Conservation (phyloP, 1,140 invertebrate species). For the Campodea augens region DNA sequence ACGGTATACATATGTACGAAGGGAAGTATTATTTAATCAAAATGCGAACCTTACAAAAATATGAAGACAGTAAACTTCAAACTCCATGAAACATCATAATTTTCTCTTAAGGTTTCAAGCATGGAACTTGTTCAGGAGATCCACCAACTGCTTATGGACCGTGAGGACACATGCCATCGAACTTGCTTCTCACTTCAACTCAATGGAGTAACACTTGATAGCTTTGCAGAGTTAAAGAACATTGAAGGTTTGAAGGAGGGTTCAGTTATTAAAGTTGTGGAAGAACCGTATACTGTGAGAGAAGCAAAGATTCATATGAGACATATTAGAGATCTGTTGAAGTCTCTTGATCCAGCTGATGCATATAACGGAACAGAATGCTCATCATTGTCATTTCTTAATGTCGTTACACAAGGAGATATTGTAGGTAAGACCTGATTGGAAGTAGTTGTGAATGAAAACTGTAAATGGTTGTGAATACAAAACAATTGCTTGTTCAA, state of each 20-base stretch:
- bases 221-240: slow-evolving; percentile 93
- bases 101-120: slow-evolving; percentile 71
- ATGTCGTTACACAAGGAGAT: slow-evolving; percentile 81
- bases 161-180: slow-evolving; percentile 91
- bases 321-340: slow-evolving; percentile 87
- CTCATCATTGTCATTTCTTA: slow-evolving; percentile 85
- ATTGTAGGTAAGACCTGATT: slow-evolving; percentile 31
- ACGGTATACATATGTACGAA: too few species aligned
- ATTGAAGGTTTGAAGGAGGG: slow-evolving; percentile 90
- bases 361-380: slow-evolving; percentile 91
- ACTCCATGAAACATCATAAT: too few species aligned
- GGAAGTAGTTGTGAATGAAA: slow-evolving; percentile 10
- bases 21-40: too few species aligned
- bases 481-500: slow-evolving; percentile 3
- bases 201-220: slow-evolving; percentile 82
- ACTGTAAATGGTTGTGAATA: slow-evolving; percentile 4
- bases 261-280: slow-evolving; percentile 76
- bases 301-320: slow-evolving; percentile 93
- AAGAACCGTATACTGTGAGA: slow-evolving; percentile 93
- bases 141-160: slow-evolving; percentile 90
- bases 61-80: too few species aligned
- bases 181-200: slow-evolving; percentile 95
- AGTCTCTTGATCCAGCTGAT: slow-evolving; percentile 80
- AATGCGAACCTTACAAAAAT: too few species aligned
- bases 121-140: slow-evolving; percentile 98